Percentiles rank a stretch among this genome's conserved stretches.
Evolutionary conservation across 2,113 vertebrate species (phyloP).

Genomic region (Channa maculata): DNA sequence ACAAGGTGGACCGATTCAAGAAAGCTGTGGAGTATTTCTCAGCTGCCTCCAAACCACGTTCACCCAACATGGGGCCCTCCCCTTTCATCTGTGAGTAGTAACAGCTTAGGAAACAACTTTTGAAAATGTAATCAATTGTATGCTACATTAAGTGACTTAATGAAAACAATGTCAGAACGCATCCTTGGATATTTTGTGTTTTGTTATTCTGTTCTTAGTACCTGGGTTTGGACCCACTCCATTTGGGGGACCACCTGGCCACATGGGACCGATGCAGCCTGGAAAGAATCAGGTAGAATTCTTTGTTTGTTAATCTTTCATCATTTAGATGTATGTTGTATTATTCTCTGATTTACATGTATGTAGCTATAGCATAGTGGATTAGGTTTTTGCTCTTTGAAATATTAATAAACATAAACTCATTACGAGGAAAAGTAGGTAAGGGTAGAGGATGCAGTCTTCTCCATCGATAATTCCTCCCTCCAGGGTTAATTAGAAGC

Average conservation of each 20-base stretch:
- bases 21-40: slow-evolving; percentile 95
- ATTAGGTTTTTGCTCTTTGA: slow-evolving; percentile 39
- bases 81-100: slow-evolving; percentile 89
- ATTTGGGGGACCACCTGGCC: slow-evolving; percentile 87
- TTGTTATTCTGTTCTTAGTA: slow-evolving; percentile 64
- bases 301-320: not conserved
- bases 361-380: slow-evolving; percentile 22
- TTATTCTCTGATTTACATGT: slow-evolving; percentile 15
- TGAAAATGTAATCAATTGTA: not conserved
- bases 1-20: slow-evolving; percentile 93
- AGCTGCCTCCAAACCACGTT: slow-evolving; percentile 89
- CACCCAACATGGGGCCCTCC: slow-evolving; percentile 85
- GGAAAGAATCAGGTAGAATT: slow-evolving; percentile 88
- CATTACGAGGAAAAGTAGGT: slow-evolving; percentile 2
- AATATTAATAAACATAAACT: slow-evolving; percentile 50
- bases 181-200: no score
- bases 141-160: not conserved
- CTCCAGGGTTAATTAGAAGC: slow-evolving; percentile 26
- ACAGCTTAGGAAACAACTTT: not conserved
- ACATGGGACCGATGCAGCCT: slow-evolving; percentile 85
- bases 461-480: slow-evolving; percentile 18
- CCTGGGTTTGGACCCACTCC: slow-evolving; percentile 88
- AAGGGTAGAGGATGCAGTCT: slow-evolving; percentile 1
- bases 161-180: not conserved
- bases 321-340: slow-evolving; percentile 1